phyloP scores from a whole-genome alignment of 2,888 invertebrate species.

The Leptinotarsa peninsularis region DNA sequence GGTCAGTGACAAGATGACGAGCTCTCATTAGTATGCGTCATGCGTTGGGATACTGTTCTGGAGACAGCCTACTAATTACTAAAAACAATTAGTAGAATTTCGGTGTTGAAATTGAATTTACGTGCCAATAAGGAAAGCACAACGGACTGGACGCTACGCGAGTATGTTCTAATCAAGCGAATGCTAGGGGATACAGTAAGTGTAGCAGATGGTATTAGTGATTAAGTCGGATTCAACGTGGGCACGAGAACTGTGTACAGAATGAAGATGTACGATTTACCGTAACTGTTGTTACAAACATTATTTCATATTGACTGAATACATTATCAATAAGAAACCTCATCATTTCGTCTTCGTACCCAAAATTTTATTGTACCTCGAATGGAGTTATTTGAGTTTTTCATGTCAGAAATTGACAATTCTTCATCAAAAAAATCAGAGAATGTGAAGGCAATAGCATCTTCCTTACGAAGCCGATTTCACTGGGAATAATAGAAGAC shows the following conservation, averaged over 20 bases:
- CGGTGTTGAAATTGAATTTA: constrained; percentile 19
- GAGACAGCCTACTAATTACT: constrained; percentile 24
- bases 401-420: too few species aligned
- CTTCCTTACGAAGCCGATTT: too few species aligned
- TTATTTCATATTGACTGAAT: not conserved
- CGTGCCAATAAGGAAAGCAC: constrained; percentile 24
- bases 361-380: too few species aligned
- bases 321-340: too few species aligned
- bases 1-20: constrained; percentile 9
- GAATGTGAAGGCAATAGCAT: too few species aligned
- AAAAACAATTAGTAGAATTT: constrained; percentile 31
- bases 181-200: not conserved
- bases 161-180: constrained; percentile 8
- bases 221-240: not conserved
- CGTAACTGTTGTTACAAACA: not conserved
- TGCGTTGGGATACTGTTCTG: constrained; percentile 14
- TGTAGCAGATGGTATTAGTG: constrained; percentile 17
- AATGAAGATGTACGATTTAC: not conserved
- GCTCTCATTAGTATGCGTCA: constrained; percentile 24
- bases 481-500: too few species aligned
- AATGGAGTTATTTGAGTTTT: too few species aligned
- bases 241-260: not conserved
- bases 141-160: constrained; percentile 13
- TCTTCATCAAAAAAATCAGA: too few species aligned
- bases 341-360: too few species aligned